Evolutionary conservation across 2,888 invertebrate genomes (phyloP).

Genomic region (Cantharis lateralis): DNA sequence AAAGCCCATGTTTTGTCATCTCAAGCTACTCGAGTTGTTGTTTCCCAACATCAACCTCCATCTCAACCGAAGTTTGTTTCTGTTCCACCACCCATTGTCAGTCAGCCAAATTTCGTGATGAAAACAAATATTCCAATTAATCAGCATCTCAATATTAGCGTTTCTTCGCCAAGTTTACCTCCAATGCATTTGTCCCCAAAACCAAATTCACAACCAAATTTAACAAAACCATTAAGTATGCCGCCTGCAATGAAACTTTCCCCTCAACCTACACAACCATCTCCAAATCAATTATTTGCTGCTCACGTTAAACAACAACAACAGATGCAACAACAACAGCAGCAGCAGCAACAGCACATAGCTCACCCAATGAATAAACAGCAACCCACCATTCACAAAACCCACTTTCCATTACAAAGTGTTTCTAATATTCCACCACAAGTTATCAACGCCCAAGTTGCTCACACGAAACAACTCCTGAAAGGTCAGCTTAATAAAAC

Average conservation of each 20-base stretch:
- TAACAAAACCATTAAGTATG: constrained; percentile 22
- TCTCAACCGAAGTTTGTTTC: constrained; percentile 30
- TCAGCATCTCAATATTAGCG: constrained; percentile 50
- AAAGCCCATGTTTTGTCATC: constrained; percentile 68
- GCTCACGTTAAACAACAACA: constrained; percentile 47
- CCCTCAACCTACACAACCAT: constrained; percentile 33
- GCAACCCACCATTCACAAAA: constrained; percentile 52
- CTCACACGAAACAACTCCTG: constrained; percentile 53
- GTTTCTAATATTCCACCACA: constrained; percentile 10
- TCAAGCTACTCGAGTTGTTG: constrained; percentile 53
- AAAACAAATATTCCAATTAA: constrained; percentile 35
- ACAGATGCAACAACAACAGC: constrained; percentile 50
- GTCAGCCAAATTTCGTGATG: constrained; percentile 19
- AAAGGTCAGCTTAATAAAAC: constrained; percentile 33
- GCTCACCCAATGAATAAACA: constrained; percentile 14
- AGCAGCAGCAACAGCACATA: constrained; percentile 48
- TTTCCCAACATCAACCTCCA: constrained; percentile 35
- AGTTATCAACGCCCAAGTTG: constrained; percentile 53
- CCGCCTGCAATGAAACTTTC: constrained; percentile 31
- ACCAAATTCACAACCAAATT: constrained; percentile 34
- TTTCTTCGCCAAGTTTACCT: constrained; percentile 44
- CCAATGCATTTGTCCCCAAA: constrained; percentile 48
- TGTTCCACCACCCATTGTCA: constrained; percentile 31
- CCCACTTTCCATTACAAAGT: constrained; percentile 40
- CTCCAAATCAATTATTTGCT: constrained; percentile 28